phyloP scores from a whole-genome alignment of 2,888 invertebrate species.

The Chironomus riparius region DNA sequence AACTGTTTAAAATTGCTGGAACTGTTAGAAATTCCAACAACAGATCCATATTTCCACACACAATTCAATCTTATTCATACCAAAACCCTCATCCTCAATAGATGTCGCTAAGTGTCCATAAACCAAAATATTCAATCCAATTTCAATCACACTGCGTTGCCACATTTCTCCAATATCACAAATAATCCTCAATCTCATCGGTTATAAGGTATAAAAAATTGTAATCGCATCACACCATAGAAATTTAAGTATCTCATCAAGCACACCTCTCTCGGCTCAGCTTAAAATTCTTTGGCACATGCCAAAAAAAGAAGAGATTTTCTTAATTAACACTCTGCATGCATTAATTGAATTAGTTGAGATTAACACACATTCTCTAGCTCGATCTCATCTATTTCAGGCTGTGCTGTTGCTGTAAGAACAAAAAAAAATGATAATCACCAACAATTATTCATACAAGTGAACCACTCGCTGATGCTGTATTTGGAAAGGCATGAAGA shows the following conservation, averaged over 20 bases:
- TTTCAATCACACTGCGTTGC: background rate
- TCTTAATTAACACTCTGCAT: background rate
- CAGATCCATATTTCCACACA: no score
- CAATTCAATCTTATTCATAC: no score
- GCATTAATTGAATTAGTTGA: background rate
- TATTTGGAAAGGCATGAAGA: no score
- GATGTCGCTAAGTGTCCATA: background rate
- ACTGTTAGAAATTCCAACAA: no score
- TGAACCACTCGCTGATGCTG: no score
- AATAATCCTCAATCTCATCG: no score
- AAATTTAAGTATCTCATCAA: background rate
- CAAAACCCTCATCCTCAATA: background rate
- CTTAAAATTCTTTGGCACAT: background rate
- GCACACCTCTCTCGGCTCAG: background rate
- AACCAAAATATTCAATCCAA: background rate
- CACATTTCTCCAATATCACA: background rate
- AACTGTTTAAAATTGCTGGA: no score
- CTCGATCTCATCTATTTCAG: no score
- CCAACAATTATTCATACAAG: no score
- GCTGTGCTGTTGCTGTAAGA: no score
- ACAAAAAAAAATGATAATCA: no score
- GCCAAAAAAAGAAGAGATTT: background rate
- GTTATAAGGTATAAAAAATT: background rate
- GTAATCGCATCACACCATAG: background rate
- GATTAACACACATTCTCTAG: background rate